These are phyloP conservation scores for Pterois miles DNA, from an alignment of 2,797 vertebrate species.

Conservation along the genomic window DNA sequence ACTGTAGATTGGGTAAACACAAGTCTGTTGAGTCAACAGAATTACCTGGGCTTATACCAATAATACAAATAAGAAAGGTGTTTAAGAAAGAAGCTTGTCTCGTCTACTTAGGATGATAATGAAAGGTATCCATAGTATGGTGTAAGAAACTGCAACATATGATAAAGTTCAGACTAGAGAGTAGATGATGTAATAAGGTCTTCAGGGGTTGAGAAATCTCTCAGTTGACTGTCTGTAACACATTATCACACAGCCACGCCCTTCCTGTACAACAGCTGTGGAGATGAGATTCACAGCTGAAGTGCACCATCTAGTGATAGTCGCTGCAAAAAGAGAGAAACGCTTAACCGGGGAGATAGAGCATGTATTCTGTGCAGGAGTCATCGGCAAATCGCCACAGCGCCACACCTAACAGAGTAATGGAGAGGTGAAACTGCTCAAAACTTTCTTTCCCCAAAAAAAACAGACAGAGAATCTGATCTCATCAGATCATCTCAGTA, in stretches of 20 bases:
- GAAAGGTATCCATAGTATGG: not conserved
- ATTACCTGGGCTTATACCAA: not conserved
- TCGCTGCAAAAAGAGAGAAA: not conserved
- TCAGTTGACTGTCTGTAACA: not conserved
- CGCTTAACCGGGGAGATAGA: accelerated
- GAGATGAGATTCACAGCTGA: conserved; percentile 8
- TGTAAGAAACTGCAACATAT: not conserved
- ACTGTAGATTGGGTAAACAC: conserved; percentile 1
- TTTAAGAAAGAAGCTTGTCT: not conserved
- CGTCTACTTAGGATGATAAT: not conserved
- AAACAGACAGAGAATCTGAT: not conserved
- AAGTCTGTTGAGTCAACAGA: not conserved
- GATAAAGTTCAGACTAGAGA: not conserved
- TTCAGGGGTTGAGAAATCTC: not conserved
- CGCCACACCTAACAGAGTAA: conserved; percentile 30
- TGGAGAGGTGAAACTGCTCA: not conserved
- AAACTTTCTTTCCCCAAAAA: not conserved
- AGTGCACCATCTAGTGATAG: conserved; percentile 67
- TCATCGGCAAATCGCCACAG: conserved; percentile 1
- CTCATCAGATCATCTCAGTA: not conserved
- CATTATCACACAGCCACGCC: conserved; percentile 48
- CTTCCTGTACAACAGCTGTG: not conserved
- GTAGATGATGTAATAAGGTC: not conserved
- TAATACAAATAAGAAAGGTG: not conserved
- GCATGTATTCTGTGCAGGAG: not conserved